These are phyloP conservation scores for Drosophila sturtevanti DNA, from an alignment of 1,140 invertebrate species.

Conservation along the genomic window DNA sequence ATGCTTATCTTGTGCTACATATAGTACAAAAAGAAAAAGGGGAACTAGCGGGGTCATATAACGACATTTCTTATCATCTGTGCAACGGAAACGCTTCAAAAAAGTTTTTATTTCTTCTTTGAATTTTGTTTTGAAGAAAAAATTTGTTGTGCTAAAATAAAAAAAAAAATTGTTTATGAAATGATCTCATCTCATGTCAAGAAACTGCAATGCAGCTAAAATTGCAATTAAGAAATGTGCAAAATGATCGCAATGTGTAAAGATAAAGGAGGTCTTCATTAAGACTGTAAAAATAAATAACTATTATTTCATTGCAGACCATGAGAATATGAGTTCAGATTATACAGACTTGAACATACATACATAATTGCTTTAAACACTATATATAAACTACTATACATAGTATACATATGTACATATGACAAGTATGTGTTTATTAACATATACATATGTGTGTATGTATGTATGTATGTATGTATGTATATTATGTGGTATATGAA, in stretches of 20 bases:
- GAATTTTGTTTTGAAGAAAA: conserved; percentile 8
- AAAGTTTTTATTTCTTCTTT: conserved; percentile 1
- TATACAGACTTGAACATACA: conserved; percentile 14
- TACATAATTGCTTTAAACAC: background rate
- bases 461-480: conserved; percentile 2
- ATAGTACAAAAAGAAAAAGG: conserved; percentile 36
- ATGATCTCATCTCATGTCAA: conserved; percentile 41
- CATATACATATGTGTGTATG: conserved; percentile 1
- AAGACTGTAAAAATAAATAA: conserved; percentile 33
- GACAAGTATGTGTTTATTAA: no score
- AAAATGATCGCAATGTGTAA: background rate
- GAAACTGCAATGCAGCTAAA: conserved; percentile 1
- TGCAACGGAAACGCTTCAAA: conserved; percentile 61
- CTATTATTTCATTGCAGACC: background rate
- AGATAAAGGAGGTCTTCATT: conserved; percentile 4
- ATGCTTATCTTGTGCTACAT: conserved; percentile 25
- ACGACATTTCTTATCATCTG: conserved; percentile 48
- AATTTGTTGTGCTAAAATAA: conserved; percentile 28
- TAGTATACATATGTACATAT: background rate
- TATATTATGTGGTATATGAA: background rate
- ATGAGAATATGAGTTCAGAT: conserved; percentile 17
- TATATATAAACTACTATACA: no score
- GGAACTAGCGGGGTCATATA: conserved; percentile 51
- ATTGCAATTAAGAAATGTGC: conserved; percentile 5
- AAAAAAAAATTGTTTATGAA: no score